A percentile compares a stretch with the other conserved stretches of the same genome.
These are phyloP conservation scores for Procambarus clarkii DNA, from an alignment of 1,140 invertebrate genomes.

Conservation along the genomic window DNA sequence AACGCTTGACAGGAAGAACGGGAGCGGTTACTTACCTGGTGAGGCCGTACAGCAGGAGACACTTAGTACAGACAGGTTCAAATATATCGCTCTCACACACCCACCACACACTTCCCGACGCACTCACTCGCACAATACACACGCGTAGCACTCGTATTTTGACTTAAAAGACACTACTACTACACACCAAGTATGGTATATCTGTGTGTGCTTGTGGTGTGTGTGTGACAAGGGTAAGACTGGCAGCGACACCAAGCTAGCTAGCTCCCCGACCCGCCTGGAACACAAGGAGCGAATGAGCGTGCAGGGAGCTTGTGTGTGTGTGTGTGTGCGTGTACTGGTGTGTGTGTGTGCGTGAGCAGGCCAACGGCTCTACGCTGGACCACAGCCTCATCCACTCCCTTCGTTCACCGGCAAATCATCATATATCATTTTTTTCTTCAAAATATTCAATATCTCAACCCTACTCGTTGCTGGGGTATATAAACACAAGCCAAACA, in stretches of 20 bases:
- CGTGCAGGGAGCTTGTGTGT: neutral
- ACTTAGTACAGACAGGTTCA: no score
- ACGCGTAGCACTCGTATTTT: no score
- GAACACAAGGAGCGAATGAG: neutral
- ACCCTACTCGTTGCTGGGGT: neutral
- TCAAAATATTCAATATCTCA: neutral
- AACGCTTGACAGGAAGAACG: no score
- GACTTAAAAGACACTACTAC: neutral
- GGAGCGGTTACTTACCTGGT: no score
- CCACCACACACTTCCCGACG: neutral
- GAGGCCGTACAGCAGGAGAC: no score
- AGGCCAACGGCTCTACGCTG: neutral
- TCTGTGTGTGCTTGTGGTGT: no score
- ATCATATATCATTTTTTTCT: neutral
- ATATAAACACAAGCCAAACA: no score
- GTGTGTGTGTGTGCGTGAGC: slow-evolving; percentile 7
- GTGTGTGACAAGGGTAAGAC: no score
- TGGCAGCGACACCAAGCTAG: no score
- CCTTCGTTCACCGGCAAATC: neutral
- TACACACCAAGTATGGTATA: neutral
- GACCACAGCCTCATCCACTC: neutral
- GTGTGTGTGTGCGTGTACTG: no score
- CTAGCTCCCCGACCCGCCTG: neutral
- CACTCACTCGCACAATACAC: neutral
- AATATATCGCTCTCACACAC: no score